These are phyloP conservation scores for Protula sp. DNA, from an alignment of 2,888 invertebrate species.

Conservation along the genomic window DNA sequence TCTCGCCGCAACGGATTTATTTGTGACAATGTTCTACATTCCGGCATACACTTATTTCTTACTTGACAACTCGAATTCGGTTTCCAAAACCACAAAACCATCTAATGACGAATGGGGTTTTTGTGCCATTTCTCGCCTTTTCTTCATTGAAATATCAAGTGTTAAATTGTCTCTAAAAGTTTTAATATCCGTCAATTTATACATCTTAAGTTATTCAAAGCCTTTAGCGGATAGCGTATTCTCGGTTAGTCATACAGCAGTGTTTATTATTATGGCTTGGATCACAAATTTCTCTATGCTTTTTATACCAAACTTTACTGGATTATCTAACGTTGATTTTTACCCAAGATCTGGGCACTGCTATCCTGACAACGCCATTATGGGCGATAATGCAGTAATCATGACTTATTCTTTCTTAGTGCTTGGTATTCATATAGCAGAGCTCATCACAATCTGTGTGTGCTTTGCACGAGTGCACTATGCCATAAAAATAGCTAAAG, in stretches of 20 bases:
- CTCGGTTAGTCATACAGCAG: not conserved
- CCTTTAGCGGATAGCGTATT: not conserved
- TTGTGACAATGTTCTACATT: slow-evolving; percentile 16
- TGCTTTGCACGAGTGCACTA: slow-evolving; percentile 15
- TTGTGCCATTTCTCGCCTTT: not conserved
- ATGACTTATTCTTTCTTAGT: slow-evolving; percentile 5
- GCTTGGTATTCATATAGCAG: slow-evolving; percentile 12
- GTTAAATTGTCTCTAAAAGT: not conserved
- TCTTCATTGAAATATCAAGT: not conserved
- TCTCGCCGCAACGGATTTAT: slow-evolving; percentile 14
- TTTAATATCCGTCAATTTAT: not conserved
- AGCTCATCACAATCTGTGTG: slow-evolving; percentile 10
- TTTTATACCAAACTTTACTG: slow-evolving; percentile 13
- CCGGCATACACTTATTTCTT: slow-evolving; percentile 22
- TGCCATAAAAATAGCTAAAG: slow-evolving; percentile 15
- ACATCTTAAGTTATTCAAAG: not conserved
- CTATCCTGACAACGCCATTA: not conserved
- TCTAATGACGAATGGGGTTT: not conserved
- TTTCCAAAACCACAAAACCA: not conserved
- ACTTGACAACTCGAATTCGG: slow-evolving; percentile 3
- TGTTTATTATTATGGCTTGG: slow-evolving; percentile 8
- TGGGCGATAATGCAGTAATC: not conserved
- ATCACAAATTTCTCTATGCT: slow-evolving; percentile 11
- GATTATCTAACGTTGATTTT: slow-evolving; percentile 12
- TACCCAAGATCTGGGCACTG: slow-evolving; percentile 11